These are phyloP conservation scores for Betta splendens DNA, from an alignment of 2,797 vertebrate genomes.

Conservation along the genomic window DNA sequence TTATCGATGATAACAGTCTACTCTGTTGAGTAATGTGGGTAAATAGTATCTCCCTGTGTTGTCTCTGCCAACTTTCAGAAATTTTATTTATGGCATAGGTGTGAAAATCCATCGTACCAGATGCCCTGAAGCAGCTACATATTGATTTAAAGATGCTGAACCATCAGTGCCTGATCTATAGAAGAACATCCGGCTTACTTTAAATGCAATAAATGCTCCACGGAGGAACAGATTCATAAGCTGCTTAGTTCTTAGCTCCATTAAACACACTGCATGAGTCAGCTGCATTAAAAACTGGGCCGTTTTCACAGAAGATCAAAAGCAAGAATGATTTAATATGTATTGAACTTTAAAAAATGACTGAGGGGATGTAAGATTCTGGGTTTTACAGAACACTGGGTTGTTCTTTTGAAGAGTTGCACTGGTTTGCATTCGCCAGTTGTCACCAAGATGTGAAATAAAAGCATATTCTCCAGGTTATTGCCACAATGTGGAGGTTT, in stretches of 20 bases:
- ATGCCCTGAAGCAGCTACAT: background rate
- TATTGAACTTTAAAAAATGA: constrained; percentile 6
- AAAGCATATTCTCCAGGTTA: too few species aligned
- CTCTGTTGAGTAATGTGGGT: background rate
- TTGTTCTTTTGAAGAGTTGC: background rate
- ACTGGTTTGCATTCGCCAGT: too few species aligned
- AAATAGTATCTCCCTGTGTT: too few species aligned
- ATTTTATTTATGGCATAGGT: background rate
- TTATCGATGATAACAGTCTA: background rate
- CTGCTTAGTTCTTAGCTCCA: constrained; percentile 40
- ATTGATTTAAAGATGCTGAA: constrained; percentile 3
- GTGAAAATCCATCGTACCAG: background rate
- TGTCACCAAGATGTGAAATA: too few species aligned
- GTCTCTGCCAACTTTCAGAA: too few species aligned
- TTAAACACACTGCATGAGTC: constrained; percentile 45
- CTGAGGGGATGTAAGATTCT: background rate
- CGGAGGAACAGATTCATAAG: constrained; percentile 36
- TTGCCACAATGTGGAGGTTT: too few species aligned
- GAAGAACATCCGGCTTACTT: constrained; percentile 7
- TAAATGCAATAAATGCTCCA: constrained; percentile 13
- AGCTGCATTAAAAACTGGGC: constrained; percentile 45
- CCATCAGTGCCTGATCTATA: constrained; percentile 14
- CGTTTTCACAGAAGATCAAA: constrained; percentile 32
- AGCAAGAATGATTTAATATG: constrained; percentile 10
- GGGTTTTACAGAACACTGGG: background rate